Conservation (phyloP, 2,888 invertebrate species). For the Eristalis tenax region DNA sequence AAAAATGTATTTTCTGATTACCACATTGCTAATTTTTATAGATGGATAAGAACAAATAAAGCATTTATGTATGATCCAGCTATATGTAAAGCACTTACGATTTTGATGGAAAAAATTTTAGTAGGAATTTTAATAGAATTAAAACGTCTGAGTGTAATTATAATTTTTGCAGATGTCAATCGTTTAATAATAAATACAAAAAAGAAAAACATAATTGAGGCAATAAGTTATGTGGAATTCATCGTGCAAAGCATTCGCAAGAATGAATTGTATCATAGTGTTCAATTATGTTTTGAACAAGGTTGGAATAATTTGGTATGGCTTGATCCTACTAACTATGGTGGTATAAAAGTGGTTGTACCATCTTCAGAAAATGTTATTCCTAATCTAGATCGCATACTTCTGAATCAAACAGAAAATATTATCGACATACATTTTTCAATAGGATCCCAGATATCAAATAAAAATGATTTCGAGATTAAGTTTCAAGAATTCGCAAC, state of each 20-base stretch:
- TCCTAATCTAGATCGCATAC: constrained; percentile 79
- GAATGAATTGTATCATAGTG: constrained; percentile 95
- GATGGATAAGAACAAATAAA: constrained; percentile 95
- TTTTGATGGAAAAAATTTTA: constrained; percentile 97
- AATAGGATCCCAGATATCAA: constrained; percentile 71
- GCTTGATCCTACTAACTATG: constrained; percentile 91
- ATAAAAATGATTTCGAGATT: constrained; percentile 84
- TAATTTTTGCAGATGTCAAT: constrained; percentile 96
- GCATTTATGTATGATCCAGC: constrained; percentile 97
- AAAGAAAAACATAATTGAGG: constrained; percentile 90
- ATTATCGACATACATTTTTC: constrained; percentile 45
- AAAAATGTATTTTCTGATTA: constrained; percentile 96
- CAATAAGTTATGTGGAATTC: constrained; percentile 94
- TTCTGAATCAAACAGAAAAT: constrained; percentile 1
- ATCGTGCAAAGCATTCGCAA: constrained; percentile 93
- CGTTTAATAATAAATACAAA: constrained; percentile 95
- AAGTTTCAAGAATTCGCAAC: constrained; percentile 80
- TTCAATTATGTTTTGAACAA: constrained; percentile 91
- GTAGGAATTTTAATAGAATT: constrained; percentile 95
- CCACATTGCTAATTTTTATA: constrained; percentile 97
- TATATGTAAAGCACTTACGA: constrained; percentile 92
- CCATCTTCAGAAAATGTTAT: constrained; percentile 81
- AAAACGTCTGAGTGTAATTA: constrained; percentile 93
- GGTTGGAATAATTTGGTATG: constrained; percentile 96
- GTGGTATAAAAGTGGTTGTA: constrained; percentile 87